Percentiles rank a stretch among this genome's conserved stretches.
Evolutionary conservation across 2,888 invertebrate genomes (phyloP).

Genomic region (Hirtodrosophila duncani): DNA sequence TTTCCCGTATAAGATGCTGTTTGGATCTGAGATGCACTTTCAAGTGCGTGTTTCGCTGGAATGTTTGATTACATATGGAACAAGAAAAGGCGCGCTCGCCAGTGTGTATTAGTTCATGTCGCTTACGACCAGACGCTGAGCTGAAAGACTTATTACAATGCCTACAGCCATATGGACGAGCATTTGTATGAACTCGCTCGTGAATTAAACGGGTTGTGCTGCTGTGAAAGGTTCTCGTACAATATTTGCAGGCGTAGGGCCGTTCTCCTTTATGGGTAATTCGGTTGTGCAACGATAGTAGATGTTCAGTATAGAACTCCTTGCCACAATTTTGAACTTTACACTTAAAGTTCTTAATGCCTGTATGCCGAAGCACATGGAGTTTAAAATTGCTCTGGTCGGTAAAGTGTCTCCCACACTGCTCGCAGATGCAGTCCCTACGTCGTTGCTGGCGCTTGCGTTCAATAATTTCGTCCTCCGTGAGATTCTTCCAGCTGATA

Average conservation of each 20-base stretch:
- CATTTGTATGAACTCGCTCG: conserved; percentile 74
- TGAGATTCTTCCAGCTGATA: conserved; percentile 48
- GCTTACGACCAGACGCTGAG: conserved; percentile 70
- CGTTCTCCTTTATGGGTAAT: conserved; percentile 72
- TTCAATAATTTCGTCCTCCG: conserved; percentile 42
- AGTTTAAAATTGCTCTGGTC: conserved; percentile 60
- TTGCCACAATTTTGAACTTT: conserved; percentile 32
- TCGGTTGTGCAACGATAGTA: conserved; percentile 43
- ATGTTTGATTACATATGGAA: conserved; percentile 38
- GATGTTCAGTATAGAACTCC: conserved; percentile 48
- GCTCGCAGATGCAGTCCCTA: conserved; percentile 50
- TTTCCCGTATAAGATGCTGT: conserved; percentile 23
- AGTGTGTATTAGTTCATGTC: conserved; percentile 59
- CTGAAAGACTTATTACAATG: conserved; percentile 68
- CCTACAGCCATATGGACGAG: conserved; percentile 66
- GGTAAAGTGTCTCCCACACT: conserved; percentile 53
- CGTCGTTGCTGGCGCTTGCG: conserved; percentile 45
- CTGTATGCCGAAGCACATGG: conserved; percentile 51
- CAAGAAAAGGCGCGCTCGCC: conserved; percentile 50
- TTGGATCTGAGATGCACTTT: conserved; percentile 56
- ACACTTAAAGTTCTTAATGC: conserved; percentile 48
- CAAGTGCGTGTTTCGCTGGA: conserved; percentile 54
- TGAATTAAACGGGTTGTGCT: conserved; percentile 70
- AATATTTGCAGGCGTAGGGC: conserved; percentile 71
- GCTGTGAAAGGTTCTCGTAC: conserved; percentile 68